Base-by-base conservation (phyloP, 2,113 vertebrate genomes). In the Carettochelys insculpta region DNA sequence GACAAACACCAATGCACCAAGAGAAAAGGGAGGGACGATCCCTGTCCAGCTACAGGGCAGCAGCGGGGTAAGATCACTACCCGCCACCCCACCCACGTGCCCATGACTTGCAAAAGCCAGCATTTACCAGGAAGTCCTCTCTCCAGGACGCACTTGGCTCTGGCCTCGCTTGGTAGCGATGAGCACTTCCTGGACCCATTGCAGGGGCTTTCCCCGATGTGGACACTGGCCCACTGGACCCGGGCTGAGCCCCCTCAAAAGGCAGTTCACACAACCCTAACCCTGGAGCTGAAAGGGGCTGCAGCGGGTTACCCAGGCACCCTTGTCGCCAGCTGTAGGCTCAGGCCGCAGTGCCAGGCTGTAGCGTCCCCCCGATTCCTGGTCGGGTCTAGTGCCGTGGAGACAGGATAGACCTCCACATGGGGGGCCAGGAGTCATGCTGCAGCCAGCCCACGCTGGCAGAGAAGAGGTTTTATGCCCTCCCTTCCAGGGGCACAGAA, bases 341-440 rank as follows among this genome's bases (percentile, higher is more conserved):
- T 9, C 61, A 68, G 0, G 19, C 17, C 22, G 61, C n/a, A 20
- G 61, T 38, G 34, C 22, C 8, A 38, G 19, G n/a, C 61, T 38
- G n/a, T 29, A 11, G 6, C 16, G 24, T 75, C 71, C 24, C 41
- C 41, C 41, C 22, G 38, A 45, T 75, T 45, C 25, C 6, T 75
- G 41, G 71, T 27, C 34, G 19, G n/a, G 22, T n/a, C 31, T 25
- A 27, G 5, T 45, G 65, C 16, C 8, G 25, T 13, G 3, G 14
- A 12, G 7, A 52, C 31, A 50, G 29, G 0, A 0, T 19, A 34
- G 38, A 5, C 10, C 31, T 27, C 1, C 1, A 27, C 65, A 86
- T 65, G 4, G 54, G 41, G 47, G 8, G n/a, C 22, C 47, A 24
- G 12, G 29, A 29, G 5, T 77, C 54, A 5, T n/a, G 22, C 34